Conservation (phyloP, 2,888 invertebrate species). For the Podotricha telesiphe region DNA sequence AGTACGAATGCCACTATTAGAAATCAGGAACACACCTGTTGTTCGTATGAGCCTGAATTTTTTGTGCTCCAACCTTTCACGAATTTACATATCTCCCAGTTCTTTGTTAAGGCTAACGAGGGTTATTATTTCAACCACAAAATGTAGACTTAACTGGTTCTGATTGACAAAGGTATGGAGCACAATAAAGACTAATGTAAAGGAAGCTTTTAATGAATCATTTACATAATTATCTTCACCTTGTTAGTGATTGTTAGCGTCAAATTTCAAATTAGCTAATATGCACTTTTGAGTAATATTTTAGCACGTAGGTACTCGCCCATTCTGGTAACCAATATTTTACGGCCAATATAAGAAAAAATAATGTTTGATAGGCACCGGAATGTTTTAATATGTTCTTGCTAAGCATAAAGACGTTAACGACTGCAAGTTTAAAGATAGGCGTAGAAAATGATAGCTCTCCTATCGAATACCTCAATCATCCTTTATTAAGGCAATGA, state of each 20-base stretch:
- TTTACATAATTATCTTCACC: constrained; percentile 65
- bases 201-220: constrained; percentile 55
- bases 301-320: constrained; percentile 48
- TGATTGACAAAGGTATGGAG: constrained; percentile 74
- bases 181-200: constrained; percentile 64
- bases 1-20: constrained; percentile 68
- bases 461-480: constrained; percentile 74
- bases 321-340: constrained; percentile 27
- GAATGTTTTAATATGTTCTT: constrained; percentile 46
- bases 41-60: constrained; percentile 68
- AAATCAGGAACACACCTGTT: constrained; percentile 77
- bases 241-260: constrained; percentile 68
- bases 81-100: constrained; percentile 77
- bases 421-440: constrained; percentile 66
- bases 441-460: constrained; percentile 69
- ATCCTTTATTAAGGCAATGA: constrained; percentile 81
- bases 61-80: constrained; percentile 73
- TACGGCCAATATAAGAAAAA: constrained; percentile 31
- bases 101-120: constrained; percentile 75
- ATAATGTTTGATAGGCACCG: constrained; percentile 31
- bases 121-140: constrained; percentile 80
- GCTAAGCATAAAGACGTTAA: constrained; percentile 61
- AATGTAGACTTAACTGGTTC: constrained; percentile 68
- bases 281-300: constrained; percentile 54
- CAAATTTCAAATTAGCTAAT: constrained; percentile 60